Percentiles rank a stretch among this genome's conserved stretches.
phyloP scores from a whole-genome alignment of 2,888 invertebrate genomes.

The Drosophila longiperda region DNA sequence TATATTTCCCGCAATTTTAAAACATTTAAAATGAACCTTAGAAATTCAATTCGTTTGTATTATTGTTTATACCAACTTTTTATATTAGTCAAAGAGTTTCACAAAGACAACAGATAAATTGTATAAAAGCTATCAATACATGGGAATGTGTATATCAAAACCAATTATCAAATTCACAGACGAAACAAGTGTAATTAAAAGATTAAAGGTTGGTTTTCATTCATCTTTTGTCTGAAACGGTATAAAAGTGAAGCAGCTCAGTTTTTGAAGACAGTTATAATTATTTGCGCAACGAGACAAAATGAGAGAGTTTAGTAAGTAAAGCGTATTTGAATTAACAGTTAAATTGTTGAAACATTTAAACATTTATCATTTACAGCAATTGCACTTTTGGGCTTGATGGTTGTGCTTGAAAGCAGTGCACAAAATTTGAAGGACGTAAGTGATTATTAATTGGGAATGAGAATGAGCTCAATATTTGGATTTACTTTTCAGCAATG shows the following conservation, averaged over 20 bases:
- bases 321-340: background rate
- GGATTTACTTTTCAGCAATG: background rate
- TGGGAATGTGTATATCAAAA: background rate
- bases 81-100: background rate
- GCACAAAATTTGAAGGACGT: slow-evolving; percentile 19
- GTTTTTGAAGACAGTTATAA: background rate
- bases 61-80: background rate
- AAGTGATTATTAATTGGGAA: background rate
- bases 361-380: background rate
- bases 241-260: slow-evolving; percentile 16
- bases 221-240: background rate
- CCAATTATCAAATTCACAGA: slow-evolving; percentile 13
- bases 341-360: background rate
- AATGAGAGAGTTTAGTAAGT: slow-evolving; percentile 26
- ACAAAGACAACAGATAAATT: background rate
- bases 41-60: background rate
- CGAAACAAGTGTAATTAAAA: slow-evolving; percentile 20
- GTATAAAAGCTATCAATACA: background rate
- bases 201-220: slow-evolving; percentile 10
- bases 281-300: background rate
- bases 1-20: background rate
- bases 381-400: background rate
- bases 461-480: background rate
- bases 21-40: background rate
- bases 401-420: background rate